A percentile compares a stretch with the other conserved stretches of the same genome.
These are phyloP conservation scores for Dendrolimus punctatus DNA, from an alignment of 1,140 invertebrate species.

Conservation along the genomic window DNA sequence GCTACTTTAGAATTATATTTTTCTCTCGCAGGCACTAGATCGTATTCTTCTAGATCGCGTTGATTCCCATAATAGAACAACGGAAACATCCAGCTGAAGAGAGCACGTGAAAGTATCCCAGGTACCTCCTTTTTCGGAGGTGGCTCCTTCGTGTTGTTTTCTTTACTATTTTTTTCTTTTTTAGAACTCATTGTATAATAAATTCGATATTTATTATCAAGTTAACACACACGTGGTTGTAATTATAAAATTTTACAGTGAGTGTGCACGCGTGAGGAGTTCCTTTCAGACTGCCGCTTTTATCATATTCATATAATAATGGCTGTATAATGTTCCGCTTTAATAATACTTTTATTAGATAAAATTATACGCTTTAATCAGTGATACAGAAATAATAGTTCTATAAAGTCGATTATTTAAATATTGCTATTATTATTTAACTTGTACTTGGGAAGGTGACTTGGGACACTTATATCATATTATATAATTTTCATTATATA, in stretches of 20 bases:
- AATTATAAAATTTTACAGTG: background rate
- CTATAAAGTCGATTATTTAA: too few relatives aligned
- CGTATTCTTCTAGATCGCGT: constrained; percentile 76
- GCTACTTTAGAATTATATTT: constrained; percentile 70
- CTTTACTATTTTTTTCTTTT: constrained; percentile 6
- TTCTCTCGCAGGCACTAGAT: constrained; percentile 76
- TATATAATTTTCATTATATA: too few relatives aligned
- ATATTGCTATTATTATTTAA: too few relatives aligned
- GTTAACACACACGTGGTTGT: background rate
- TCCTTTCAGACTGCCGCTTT: constrained; percentile 6
- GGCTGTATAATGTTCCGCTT: too few relatives aligned
- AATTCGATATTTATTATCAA: background rate
- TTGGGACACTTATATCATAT: too few relatives aligned
- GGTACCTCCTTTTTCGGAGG: constrained; percentile 29
- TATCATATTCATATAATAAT: too few relatives aligned
- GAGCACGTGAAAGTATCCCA: constrained; percentile 35
- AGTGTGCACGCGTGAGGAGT: constrained; percentile 6
- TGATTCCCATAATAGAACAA: constrained; percentile 76
- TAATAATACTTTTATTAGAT: too few relatives aligned
- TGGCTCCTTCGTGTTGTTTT: constrained; percentile 17
- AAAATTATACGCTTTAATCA: too few relatives aligned
- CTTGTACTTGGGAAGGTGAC: too few relatives aligned
- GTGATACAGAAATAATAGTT: too few relatives aligned
- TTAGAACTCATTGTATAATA: constrained; percentile 8
- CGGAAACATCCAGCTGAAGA: constrained; percentile 75